Conservation (phyloP, 2,113 vertebrate species). For the Cyrtonyx montezumae region DNA sequence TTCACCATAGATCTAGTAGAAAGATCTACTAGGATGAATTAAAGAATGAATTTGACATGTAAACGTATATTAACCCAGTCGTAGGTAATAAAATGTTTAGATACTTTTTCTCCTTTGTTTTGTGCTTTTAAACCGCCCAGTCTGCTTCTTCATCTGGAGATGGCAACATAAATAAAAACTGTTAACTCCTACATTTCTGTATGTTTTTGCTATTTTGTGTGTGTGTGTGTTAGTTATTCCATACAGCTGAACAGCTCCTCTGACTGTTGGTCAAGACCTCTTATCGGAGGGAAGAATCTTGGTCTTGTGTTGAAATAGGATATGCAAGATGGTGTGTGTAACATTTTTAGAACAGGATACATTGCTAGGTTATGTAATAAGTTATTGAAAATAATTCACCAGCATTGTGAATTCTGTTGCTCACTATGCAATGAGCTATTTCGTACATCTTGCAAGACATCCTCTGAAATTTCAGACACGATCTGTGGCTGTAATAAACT, state of each 20-base stretch:
- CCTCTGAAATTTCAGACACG: neutral
- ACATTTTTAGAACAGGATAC: neutral
- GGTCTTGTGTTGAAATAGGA: neutral
- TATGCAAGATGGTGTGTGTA: neutral
- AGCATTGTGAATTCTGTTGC: neutral
- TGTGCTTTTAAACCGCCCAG: neutral
- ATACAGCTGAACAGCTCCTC: neutral
- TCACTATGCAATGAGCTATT: neutral
- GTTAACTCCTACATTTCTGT: neutral
- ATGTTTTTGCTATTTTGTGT: neutral
- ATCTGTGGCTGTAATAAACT: neutral
- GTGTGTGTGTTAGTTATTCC: neutral
- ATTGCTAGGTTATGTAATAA: neutral
- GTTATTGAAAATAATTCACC: neutral
- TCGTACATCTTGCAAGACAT: neutral
- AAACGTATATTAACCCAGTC: neutral
- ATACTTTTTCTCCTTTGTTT: neutral
- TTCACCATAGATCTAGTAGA: neutral
- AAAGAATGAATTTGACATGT: neutral
- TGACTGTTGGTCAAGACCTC: neutral
- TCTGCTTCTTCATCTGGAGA: neutral
- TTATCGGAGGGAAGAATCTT: neutral
- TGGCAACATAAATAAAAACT: neutral
- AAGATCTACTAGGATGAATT: neutral
- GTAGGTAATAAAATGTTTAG: neutral